These are phyloP conservation scores for Scaptodrosophila latifasciaeformis DNA, from an alignment of 2,888 invertebrate species.

Conservation along the genomic window DNA sequence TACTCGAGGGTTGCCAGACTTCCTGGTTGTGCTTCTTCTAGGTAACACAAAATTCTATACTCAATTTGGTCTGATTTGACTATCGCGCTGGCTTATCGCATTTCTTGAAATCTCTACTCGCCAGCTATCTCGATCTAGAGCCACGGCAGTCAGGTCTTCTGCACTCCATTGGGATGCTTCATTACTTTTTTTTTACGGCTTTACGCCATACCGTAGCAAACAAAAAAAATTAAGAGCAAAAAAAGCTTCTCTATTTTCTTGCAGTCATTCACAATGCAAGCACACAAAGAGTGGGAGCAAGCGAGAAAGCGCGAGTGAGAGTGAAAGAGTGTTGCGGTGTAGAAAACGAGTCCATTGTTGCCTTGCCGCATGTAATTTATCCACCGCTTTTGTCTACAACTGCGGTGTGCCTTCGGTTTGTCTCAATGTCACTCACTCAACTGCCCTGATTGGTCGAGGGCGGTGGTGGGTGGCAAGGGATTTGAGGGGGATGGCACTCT, in stretches of 20 bases:
- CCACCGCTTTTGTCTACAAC: conserved; percentile 40
- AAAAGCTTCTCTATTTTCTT: conserved; percentile 40
- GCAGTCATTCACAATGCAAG: conserved; percentile 35
- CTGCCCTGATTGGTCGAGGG: conserved; percentile 8
- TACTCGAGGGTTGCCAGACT: too few relatives aligned
- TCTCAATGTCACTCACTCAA: conserved; percentile 24
- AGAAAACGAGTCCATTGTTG: conserved; percentile 32
- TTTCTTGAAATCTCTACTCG: conserved; percentile 51
- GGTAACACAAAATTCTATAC: too few relatives aligned
- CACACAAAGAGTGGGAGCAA: too few relatives aligned
- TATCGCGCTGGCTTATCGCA: conserved; percentile 38
- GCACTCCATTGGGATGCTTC: conserved; percentile 32
- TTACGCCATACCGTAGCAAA: conserved; percentile 9
- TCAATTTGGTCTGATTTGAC: too few relatives aligned
- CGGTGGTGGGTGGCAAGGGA: conserved; percentile 20
- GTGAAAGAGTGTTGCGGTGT: neutral
- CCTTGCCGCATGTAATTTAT: conserved; percentile 32
- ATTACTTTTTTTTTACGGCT: conserved; percentile 44
- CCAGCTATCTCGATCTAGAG: conserved; percentile 50
- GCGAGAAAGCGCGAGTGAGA: too few relatives aligned
- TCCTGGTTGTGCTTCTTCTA: too few relatives aligned
- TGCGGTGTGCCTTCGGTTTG: conserved; percentile 26
- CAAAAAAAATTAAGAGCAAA: conserved; percentile 12
- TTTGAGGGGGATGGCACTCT: conserved; percentile 11
- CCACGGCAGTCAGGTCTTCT: conserved; percentile 15